phyloP scores from a whole-genome alignment of 1,140 invertebrate species.

The Cardiocondyla obscurior region DNA sequence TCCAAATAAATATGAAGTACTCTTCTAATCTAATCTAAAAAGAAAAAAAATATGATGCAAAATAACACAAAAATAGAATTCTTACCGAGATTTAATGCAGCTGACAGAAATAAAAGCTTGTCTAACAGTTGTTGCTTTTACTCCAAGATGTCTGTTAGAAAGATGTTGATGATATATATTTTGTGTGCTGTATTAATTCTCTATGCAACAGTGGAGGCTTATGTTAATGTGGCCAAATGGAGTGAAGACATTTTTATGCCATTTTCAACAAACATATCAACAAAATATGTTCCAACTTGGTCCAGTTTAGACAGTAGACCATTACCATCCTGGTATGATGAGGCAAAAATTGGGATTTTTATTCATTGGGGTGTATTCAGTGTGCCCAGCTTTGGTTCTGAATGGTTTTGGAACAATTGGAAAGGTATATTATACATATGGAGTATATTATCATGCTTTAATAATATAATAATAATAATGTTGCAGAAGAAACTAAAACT shows the following conservation, averaged over 20 bases:
- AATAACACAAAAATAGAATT: background rate
- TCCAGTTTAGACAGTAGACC: slow-evolving; percentile 92
- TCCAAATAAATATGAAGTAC: background rate
- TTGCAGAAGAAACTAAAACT: slow-evolving; percentile 65
- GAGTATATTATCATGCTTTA: too few species aligned
- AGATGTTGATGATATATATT: background rate
- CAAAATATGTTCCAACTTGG: slow-evolving; percentile 89
- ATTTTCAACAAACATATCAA: background rate
- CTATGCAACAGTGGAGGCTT: background rate
- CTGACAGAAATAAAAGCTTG: background rate
- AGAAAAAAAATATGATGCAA: slow-evolving; percentile 1
- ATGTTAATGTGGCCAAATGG: background rate
- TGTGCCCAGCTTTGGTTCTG: slow-evolving; percentile 92
- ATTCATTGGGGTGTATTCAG: slow-evolving; percentile 97
- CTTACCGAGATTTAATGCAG: background rate
- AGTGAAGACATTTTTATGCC: background rate
- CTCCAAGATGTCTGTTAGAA: background rate
- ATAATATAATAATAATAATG: too few species aligned
- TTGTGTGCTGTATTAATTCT: background rate
- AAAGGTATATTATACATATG: slow-evolving; percentile 84
- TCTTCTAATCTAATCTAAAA: slow-evolving; percentile 49
- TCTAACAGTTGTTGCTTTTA: background rate
- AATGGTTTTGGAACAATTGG: slow-evolving; percentile 96
- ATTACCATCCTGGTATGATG: slow-evolving; percentile 94
- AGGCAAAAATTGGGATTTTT: slow-evolving; percentile 96